Conservation (phyloP, 1,140 invertebrate genomes). For the Tetramorium parvispinum region DNA sequence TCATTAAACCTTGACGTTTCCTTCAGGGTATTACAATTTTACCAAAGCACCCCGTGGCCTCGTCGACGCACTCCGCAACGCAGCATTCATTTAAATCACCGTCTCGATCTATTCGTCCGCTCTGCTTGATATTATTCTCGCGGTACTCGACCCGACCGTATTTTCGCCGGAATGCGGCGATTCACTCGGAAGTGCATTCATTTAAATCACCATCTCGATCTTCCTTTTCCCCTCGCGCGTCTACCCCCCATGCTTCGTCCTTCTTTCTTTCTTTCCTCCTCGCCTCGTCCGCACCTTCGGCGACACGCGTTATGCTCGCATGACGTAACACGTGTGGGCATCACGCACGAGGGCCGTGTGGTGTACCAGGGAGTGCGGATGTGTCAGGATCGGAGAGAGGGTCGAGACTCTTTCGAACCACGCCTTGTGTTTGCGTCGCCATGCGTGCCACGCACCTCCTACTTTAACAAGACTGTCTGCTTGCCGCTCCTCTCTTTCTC, state of each 20-base stretch:
- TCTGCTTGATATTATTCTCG: neutral
- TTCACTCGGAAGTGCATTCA: slow-evolving; percentile 5
- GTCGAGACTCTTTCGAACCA: slow-evolving; percentile 80
- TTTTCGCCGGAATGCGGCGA: neutral
- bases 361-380: slow-evolving; percentile 48
- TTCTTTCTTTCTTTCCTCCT: neutral
- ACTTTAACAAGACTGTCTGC: slow-evolving; percentile 78
- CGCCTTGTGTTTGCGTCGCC: slow-evolving; percentile 84
- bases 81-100: slow-evolving; percentile 40
- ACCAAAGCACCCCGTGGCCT: neutral
- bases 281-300: slow-evolving; percentile 33
- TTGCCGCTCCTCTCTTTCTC: slow-evolving; percentile 40
- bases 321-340: slow-evolving; percentile 70
- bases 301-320: slow-evolving; percentile 58
- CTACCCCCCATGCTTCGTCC: neutral
- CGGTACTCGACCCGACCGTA: neutral
- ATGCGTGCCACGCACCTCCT: slow-evolving; percentile 84
- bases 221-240: neutral
- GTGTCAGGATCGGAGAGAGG: slow-evolving; percentile 49
- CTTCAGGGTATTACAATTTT: neutral
- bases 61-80: slow-evolving; percentile 2
- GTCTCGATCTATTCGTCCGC: neutral
- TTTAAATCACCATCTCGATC: slow-evolving; percentile 29
- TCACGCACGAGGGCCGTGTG: slow-evolving; percentile 37
- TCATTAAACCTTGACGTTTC: neutral